phyloP scores from a whole-genome alignment of 2,888 invertebrate species.

The Cryptosula pallasiana region DNA sequence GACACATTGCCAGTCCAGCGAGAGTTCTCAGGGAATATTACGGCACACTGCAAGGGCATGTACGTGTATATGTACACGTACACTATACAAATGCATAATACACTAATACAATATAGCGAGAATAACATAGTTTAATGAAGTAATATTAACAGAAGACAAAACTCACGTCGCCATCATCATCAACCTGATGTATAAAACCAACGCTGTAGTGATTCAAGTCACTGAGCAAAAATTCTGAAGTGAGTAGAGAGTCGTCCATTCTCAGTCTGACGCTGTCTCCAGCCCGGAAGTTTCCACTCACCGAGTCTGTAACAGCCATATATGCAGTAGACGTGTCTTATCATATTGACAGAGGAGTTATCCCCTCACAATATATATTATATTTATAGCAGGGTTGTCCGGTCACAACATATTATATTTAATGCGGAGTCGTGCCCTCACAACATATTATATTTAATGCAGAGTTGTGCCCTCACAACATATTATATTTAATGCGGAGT shows the following conservation, averaged over 20 bases:
- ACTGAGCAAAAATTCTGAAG: conserved; percentile 3
- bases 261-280: conserved; percentile 6
- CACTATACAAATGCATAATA: too few species aligned
- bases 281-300: not conserved
- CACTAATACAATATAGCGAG: conserved; percentile 2
- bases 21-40: conserved; percentile 7
- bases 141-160: not conserved
- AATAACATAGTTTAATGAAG: not conserved
- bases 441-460: too few species aligned
- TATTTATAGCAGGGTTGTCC: too few species aligned
- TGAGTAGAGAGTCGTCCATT: not conserved
- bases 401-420: too few species aligned
- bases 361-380: too few species aligned
- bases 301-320: not conserved
- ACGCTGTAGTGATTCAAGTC: conserved; percentile 18
- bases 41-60: conserved; percentile 6
- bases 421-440: too few species aligned
- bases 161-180: conserved; percentile 21
- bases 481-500: too few species aligned
- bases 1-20: conserved; percentile 17
- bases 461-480: too few species aligned
- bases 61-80: not conserved
- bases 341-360: too few species aligned
- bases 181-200: not conserved
- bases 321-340: too few species aligned